Evolutionary conservation across 2,113 vertebrate genomes (phyloP).

Genomic region (Monopterus albus): DNA sequence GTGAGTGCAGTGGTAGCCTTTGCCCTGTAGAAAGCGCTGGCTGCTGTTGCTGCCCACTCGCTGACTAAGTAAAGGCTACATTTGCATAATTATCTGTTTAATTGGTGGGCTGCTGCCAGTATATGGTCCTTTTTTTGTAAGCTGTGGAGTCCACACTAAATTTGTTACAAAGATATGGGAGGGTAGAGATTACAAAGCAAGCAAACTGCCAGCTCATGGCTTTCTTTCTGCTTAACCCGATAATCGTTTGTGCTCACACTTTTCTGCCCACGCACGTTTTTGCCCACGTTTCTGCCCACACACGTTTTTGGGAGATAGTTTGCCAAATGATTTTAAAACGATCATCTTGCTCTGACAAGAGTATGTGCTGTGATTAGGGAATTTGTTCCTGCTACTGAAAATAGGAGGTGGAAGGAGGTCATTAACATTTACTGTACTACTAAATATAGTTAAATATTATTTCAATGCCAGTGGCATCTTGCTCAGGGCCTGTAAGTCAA

Average conservation of each 20-base stretch:
- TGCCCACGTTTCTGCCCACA: constrained; percentile 73
- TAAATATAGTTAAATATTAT: constrained; percentile 17
- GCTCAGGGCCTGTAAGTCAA: background rate
- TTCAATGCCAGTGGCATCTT: background rate
- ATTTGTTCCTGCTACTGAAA: constrained; percentile 34
- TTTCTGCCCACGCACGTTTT: constrained; percentile 67
- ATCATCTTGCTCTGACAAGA: constrained; percentile 38
- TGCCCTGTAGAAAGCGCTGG: constrained; percentile 62
- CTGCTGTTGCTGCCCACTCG: constrained; percentile 77
- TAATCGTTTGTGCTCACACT: constrained; percentile 76
- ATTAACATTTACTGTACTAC: background rate
- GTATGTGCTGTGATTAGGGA: constrained; percentile 17
- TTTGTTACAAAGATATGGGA: constrained; percentile 76
- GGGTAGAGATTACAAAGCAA: constrained; percentile 78
- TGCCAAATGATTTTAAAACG: constrained; percentile 67
- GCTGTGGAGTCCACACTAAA: constrained; percentile 72
- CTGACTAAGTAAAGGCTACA: constrained; percentile 86
- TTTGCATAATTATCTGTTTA: constrained; percentile 86
- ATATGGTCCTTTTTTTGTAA: constrained; percentile 55
- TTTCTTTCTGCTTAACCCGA: constrained; percentile 80
- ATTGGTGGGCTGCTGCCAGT: constrained; percentile 77
- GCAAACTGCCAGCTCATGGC: constrained; percentile 79
- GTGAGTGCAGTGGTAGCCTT: constrained; percentile 51
- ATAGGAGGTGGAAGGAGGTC: constrained; percentile 7
- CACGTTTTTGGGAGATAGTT: constrained; percentile 68